phyloP scores from a whole-genome alignment of 1,140 invertebrate genomes.

The Pantala flavescens region DNA sequence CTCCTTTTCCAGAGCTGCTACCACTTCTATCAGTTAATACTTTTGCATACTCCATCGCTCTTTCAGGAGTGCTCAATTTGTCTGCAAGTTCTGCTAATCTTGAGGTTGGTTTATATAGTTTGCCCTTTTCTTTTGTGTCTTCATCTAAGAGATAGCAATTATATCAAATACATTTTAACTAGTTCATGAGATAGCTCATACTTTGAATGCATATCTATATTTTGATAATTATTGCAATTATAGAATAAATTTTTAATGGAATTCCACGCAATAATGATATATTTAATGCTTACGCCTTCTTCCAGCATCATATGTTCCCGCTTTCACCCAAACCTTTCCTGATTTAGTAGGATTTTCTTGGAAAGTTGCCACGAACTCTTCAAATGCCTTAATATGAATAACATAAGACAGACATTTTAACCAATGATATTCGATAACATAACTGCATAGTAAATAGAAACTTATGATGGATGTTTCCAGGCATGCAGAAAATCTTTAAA shows the following conservation, averaged over 20 bases:
- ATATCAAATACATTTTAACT: constrained; percentile 18
- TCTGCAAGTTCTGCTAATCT: constrained; percentile 52
- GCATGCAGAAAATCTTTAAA: too few species aligned
- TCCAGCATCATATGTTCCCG: constrained; percentile 90
- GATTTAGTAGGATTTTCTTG: constrained; percentile 73
- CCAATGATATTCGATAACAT: too few species aligned
- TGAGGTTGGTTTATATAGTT: constrained; percentile 87
- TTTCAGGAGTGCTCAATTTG: constrained; percentile 42
- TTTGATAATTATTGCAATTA: too few species aligned
- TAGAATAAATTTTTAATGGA: too few species aligned
- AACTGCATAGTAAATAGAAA: too few species aligned
- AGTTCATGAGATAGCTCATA: not conserved
- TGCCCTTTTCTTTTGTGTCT: constrained; percentile 79
- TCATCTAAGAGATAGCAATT: constrained; percentile 46
- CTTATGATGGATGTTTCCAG: too few species aligned
- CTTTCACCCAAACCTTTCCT: constrained; percentile 93
- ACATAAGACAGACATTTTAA: not conserved
- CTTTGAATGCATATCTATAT: not conserved
- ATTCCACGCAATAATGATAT: too few species aligned
- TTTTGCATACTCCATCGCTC: constrained; percentile 60
- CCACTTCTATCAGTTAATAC: constrained; percentile 42
- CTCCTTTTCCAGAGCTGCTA: constrained; percentile 28
- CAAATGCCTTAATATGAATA: constrained; percentile 58
- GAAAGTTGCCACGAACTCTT: constrained; percentile 96
- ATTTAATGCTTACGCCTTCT: constrained; percentile 60